Evolutionary conservation across 2,797 vertebrate species (phyloP), one percentile per base, ranked within the genome.

Genomic region (Apogon talboti): DNA sequence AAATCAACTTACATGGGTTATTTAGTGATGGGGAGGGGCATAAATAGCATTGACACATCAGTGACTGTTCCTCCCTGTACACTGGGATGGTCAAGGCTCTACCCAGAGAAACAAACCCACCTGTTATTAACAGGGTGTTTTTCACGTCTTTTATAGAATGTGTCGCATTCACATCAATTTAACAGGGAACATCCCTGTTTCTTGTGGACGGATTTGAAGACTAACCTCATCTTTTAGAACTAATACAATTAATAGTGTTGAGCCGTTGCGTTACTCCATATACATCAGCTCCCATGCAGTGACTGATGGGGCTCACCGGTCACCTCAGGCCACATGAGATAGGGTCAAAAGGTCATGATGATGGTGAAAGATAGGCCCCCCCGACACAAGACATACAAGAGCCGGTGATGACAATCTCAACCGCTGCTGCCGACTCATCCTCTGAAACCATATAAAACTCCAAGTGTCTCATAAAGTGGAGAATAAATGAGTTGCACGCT

Each of bases 231-330:
- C 87, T 84, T 86, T 87, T 85, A 76, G 81, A 75, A 83, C 72
- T 90, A 89, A 91, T 90, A 89, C 85, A 91, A 91, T 91, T 91
- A 91, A 85, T 61, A 61, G 84, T 85, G 91, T 88, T 87, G 87
- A 91, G 74, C 84, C 62, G 46, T 76, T 79, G 84, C 78, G 62
- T 75, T 28, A 76, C 70, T 78, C 76, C 75, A 85, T 78, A 87
- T 21, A 28, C 84, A 88, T 91, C 76, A 78, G 71, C 81, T 78
- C 69, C 60, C 73, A 43, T 72, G 41, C 72, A 11, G 45, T 53
- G 79, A 87, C 56, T 35, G 78, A 87, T 76, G 71, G 69, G 56
- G 71, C 45, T 43, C 3, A 15, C 38, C 14, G 61, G 45, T 66
- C n/a, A 62, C 83, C 66, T 8, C 71, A 18, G 76, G 82, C 78